Percentiles rank a stretch among this genome's conserved stretches.
phyloP scores from a whole-genome alignment of 1,140 invertebrate genomes.

The Solenopsis fugax region DNA sequence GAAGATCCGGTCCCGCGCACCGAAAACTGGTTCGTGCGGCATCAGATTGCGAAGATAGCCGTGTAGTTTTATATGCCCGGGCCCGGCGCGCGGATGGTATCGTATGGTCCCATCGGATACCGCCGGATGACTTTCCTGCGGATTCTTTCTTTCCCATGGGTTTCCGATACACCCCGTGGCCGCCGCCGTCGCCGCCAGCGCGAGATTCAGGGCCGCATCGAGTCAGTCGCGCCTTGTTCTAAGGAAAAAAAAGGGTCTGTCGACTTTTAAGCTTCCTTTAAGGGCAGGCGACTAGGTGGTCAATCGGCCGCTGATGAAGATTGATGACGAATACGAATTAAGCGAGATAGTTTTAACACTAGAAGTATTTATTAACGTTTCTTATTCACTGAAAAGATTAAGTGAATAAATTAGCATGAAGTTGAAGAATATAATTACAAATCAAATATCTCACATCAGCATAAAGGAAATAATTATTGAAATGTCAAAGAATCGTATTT shows the following conservation, averaged over 20 bases:
- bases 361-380: not conserved
- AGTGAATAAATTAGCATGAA: too few relatives aligned
- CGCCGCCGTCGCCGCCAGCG: not conserved
- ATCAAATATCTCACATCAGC: too few relatives aligned
- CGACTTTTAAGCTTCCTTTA: not conserved
- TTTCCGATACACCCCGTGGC: constrained; percentile 78
- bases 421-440: too few relatives aligned
- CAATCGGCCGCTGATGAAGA: not conserved
- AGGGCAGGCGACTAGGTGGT: not conserved
- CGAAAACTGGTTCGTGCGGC: constrained; percentile 85
- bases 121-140: constrained; percentile 83
- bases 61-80: constrained; percentile 82
- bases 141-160: constrained; percentile 84
- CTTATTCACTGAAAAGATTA: too few relatives aligned
- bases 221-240: not conserved
- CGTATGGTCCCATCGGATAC: constrained; percentile 82
- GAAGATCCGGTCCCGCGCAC: constrained; percentile 78
- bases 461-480: too few relatives aligned
- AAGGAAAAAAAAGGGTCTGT: not conserved
- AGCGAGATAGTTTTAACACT: not conserved
- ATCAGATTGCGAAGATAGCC: constrained; percentile 85
- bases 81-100: constrained; percentile 75
- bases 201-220: constrained; percentile 1
- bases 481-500: too few relatives aligned
- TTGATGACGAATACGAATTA: not conserved